Evolutionary conservation across 2,797 vertebrate genomes (phyloP).

Genomic region (Chelonia mydas): DNA sequence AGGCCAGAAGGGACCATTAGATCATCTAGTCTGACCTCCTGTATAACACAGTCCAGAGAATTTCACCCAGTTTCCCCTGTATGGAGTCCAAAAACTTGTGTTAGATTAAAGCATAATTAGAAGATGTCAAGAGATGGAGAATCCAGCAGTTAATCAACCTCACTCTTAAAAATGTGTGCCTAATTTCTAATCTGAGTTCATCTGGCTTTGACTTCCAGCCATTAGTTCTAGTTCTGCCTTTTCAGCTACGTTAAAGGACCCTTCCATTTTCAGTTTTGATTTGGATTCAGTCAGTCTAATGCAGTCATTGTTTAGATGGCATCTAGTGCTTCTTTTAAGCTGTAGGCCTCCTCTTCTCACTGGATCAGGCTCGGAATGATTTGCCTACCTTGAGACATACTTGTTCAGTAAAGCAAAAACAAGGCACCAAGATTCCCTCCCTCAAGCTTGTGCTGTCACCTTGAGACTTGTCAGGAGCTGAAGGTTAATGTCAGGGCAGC

Average conservation of each 20-base stretch:
- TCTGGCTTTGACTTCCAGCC: neutral
- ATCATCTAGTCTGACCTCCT: neutral
- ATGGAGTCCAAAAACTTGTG: neutral
- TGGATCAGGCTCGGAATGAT: neutral
- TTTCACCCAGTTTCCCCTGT: constrained; percentile 17
- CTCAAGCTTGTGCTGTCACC: neutral
- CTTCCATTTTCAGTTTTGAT: neutral
- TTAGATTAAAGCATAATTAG: constrained; percentile 39
- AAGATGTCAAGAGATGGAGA: neutral
- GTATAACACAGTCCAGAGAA: constrained; percentile 21
- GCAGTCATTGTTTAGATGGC: neutral
- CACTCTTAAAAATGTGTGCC: neutral
- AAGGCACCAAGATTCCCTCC: neutral
- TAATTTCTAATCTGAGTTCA: constrained; percentile 40
- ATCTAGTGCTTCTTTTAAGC: neutral
- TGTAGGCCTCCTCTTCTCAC: neutral
- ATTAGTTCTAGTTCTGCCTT: neutral
- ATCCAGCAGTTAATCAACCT: constrained; percentile 34
- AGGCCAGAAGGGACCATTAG: neutral
- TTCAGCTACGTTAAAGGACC: neutral
- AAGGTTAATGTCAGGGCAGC: neutral
- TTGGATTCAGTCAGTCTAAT: neutral
- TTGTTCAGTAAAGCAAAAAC: neutral
- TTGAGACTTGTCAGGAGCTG: neutral
- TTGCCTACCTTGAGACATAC: neutral